These are phyloP conservation scores for Drosophila macrothrix DNA, from an alignment of 2,888 invertebrate genomes.

Conservation along the genomic window DNA sequence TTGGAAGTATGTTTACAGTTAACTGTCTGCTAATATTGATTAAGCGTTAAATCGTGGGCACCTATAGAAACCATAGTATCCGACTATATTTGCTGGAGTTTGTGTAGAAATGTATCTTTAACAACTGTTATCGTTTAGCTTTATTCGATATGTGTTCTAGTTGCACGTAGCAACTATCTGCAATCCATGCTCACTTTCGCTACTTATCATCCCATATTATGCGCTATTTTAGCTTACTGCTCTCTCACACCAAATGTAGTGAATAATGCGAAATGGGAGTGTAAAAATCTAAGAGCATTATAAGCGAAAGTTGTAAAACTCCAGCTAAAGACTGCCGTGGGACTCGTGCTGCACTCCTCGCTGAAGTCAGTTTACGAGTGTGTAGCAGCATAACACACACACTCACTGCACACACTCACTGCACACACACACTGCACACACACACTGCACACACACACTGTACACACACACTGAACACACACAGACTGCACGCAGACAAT, in stretches of 20 bases:
- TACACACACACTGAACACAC: not conserved
- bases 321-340: constrained; percentile 35
- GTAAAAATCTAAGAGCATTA: constrained; percentile 18
- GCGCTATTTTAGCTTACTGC: not conserved
- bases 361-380: constrained; percentile 11
- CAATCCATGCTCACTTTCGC: not conserved
- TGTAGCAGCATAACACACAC: not conserved
- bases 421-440: too few relatives aligned
- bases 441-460: not conserved
- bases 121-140: not conserved
- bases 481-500: constrained; percentile 1
- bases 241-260: not conserved
- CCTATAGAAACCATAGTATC: not conserved
- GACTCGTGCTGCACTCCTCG: constrained; percentile 20
- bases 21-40: not conserved
- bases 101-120: not conserved
- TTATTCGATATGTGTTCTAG: not conserved
- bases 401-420: not conserved
- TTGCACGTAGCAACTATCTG: not conserved
- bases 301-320: constrained; percentile 26
- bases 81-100: not conserved
- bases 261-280: constrained; percentile 23
- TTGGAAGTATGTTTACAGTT: not conserved
- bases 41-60: not conserved
- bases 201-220: constrained; percentile 2